phyloP scores from a whole-genome alignment of 2,888 invertebrate species.

The Rhamnusium bicolor region DNA sequence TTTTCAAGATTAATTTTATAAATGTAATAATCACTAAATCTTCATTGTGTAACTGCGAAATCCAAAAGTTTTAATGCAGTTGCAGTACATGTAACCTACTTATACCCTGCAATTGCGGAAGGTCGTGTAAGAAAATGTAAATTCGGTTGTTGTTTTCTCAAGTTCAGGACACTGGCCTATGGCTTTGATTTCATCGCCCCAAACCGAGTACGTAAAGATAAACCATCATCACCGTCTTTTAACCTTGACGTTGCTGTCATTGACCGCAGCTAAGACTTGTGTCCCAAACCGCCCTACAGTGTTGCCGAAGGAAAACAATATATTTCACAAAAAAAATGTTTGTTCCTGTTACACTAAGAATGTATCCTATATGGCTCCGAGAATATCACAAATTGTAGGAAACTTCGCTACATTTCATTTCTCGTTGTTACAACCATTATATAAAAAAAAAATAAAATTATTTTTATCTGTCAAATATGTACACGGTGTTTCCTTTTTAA shows the following conservation, averaged over 20 bases:
- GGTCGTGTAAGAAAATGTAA: constrained; percentile 36
- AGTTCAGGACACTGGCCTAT: constrained; percentile 24
- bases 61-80: not conserved
- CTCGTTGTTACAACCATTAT: not conserved
- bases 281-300: constrained; percentile 23
- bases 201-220: constrained; percentile 31
- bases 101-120: constrained; percentile 32
- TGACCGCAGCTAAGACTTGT: constrained; percentile 38
- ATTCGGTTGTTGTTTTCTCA: constrained; percentile 35
- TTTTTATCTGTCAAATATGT: not conserved
- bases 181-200: constrained; percentile 19
- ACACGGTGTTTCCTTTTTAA: not conserved
- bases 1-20: not conserved
- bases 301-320: constrained; percentile 25
- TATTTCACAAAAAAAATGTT: not conserved
- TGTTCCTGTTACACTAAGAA: not conserved
- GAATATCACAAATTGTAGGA: no score
- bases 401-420: no score
- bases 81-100: constrained; percentile 10
- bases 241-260: constrained; percentile 49
- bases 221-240: constrained; percentile 33
- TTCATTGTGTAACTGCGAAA: not conserved
- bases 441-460: not conserved
- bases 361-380: not conserved
- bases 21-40: not conserved